Evolutionary conservation across 2,113 vertebrate species (phyloP).

Genomic region (Podilymbus podiceps): DNA sequence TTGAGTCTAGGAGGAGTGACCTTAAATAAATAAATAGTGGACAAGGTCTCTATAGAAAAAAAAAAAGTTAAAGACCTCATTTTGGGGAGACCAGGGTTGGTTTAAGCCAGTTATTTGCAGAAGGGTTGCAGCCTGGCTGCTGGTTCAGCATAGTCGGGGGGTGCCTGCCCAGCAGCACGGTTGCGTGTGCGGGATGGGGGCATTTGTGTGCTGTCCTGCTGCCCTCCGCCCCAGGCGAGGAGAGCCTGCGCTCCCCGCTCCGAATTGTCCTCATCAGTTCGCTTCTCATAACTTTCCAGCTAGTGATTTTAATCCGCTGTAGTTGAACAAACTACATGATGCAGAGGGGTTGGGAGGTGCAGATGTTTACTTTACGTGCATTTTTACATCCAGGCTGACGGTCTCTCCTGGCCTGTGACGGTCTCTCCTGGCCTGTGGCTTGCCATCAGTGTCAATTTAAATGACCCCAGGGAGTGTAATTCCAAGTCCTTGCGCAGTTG

Average conservation of each 20-base stretch:
- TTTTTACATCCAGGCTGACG: background rate
- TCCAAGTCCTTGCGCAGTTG: background rate
- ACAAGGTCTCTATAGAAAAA: background rate
- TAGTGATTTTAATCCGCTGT: background rate
- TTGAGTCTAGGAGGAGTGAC: background rate
- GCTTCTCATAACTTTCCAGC: background rate
- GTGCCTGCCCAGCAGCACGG: background rate
- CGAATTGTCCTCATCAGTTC: background rate
- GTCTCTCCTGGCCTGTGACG: background rate
- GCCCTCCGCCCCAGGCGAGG: accelerated
- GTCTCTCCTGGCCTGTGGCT: background rate
- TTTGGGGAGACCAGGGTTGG: background rate
- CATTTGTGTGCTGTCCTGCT: background rate
- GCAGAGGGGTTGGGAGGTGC: background rate
- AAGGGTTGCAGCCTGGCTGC: background rate
- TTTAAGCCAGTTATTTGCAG: background rate
- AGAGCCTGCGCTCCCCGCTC: background rate
- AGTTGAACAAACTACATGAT: background rate
- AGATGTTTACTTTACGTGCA: background rate
- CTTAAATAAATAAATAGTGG: background rate
- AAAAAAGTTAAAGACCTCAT: background rate
- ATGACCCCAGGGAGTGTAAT: background rate
- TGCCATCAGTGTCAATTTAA: background rate
- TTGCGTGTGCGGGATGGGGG: accelerated
- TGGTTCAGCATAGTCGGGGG: background rate